Percentiles rank a stretch among this genome's conserved stretches.
Conservation (phyloP, 1,140 invertebrate genomes). For the Zophobas atratus region DNA sequence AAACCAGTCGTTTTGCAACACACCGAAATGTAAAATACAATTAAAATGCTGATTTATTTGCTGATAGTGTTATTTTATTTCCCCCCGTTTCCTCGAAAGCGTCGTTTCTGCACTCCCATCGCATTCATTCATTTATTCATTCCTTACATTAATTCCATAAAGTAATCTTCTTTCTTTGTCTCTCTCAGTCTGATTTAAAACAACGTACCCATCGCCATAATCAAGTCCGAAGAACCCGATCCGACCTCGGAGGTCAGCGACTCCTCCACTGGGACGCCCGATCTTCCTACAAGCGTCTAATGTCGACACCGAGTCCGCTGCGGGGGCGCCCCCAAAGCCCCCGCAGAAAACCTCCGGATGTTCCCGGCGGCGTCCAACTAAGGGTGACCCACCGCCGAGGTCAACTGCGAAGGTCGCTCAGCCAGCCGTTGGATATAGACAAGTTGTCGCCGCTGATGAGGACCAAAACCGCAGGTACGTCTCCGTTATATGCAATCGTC, state of each 20-base stretch:
- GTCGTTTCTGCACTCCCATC: not conserved
- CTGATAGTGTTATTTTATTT: too few relatives aligned
- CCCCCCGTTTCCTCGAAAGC: too few relatives aligned
- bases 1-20: too few relatives aligned
- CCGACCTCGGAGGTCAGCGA: constrained; percentile 74
- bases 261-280: constrained; percentile 73
- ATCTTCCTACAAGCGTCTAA: constrained; percentile 70
- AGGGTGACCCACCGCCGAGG: constrained; percentile 63
- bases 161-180: constrained; percentile 20
- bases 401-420: constrained; percentile 78
- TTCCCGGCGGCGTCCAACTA: constrained; percentile 65
- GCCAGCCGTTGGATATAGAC: constrained; percentile 82
- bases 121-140: not conserved
- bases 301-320: constrained; percentile 77
- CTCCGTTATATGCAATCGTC: too few relatives aligned
- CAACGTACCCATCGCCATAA: constrained; percentile 69
- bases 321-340: constrained; percentile 73
- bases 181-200: constrained; percentile 72
- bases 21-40: too few relatives aligned
- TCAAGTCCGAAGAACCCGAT: constrained; percentile 74
- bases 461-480: constrained; percentile 70
- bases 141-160: not conserved
- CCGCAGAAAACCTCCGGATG: constrained; percentile 67
- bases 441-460: constrained; percentile 74
- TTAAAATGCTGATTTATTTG: too few relatives aligned